Percentiles rank a stretch among this genome's conserved stretches.
These are phyloP conservation scores for Hydropsyche betteni DNA, from an alignment of 2,888 invertebrate species.

Conservation along the genomic window DNA sequence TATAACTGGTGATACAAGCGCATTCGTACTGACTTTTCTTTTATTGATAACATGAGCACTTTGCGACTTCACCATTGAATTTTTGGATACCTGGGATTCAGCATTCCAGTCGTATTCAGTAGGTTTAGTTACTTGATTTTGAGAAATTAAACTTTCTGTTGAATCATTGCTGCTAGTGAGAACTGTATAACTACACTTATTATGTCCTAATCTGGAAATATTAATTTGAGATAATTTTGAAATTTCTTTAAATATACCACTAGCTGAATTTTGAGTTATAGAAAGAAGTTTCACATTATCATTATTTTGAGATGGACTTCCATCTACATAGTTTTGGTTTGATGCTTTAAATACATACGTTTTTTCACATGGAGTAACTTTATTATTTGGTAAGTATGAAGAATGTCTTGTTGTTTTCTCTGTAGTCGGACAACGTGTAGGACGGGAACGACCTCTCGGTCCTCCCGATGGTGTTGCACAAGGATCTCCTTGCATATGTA, in stretches of 20 bases:
- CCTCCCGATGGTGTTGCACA: slow-evolving; percentile 51
- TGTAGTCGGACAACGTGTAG: slow-evolving; percentile 21
- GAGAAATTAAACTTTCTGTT: slow-evolving; percentile 69
- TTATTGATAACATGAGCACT: slow-evolving; percentile 68
- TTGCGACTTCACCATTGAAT: slow-evolving; percentile 65
- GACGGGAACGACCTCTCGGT: slow-evolving; percentile 53
- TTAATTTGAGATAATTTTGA: slow-evolving; percentile 77
- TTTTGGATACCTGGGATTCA: slow-evolving; percentile 55
- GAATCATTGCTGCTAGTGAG: slow-evolving; percentile 72
- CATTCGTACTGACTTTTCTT: slow-evolving; percentile 54
- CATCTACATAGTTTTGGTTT: slow-evolving; percentile 60
- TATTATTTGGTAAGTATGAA: slow-evolving; percentile 58
- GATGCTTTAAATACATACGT: slow-evolving; percentile 62
- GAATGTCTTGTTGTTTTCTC: slow-evolving; percentile 57
- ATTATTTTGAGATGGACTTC: slow-evolving; percentile 53
- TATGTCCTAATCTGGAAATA: slow-evolving; percentile 70
- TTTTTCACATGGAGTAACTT: slow-evolving; percentile 61
- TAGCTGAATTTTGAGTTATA: slow-evolving; percentile 57
- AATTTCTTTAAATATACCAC: slow-evolving; percentile 71
- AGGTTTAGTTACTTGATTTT: slow-evolving; percentile 54
- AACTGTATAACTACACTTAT: slow-evolving; percentile 76
- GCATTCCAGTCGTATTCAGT: slow-evolving; percentile 53
- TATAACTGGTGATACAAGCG: slow-evolving; percentile 57
- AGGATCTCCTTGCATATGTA: slow-evolving; percentile 59
- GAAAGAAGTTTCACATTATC: slow-evolving; percentile 48